These are phyloP conservation scores for Dicerorhinus sumatrensis DNA, from an alignment of 2,113 vertebrate species.

Conservation along the genomic window DNA sequence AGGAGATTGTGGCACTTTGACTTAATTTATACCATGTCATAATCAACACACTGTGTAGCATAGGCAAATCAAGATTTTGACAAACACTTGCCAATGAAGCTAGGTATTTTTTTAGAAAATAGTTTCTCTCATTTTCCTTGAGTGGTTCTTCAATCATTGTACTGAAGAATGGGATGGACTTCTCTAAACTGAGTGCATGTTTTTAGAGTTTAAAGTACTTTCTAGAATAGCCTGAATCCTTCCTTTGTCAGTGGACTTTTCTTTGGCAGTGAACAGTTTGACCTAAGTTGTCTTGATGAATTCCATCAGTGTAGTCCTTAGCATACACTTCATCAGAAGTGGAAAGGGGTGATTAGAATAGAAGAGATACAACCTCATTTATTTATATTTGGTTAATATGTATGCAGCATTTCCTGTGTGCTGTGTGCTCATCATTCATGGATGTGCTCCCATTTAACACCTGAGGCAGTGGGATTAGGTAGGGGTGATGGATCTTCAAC, in stretches of 20 bases:
- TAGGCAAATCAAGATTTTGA: not conserved
- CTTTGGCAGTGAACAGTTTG: conserved; percentile 14
- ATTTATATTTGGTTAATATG: not conserved
- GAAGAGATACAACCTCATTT: not conserved
- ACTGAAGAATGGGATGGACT: not conserved
- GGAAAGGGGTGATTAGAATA: not conserved
- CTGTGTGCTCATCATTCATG: not conserved
- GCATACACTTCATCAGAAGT: not conserved
- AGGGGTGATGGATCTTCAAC: not conserved
- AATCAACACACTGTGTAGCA: not conserved
- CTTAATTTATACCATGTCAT: not conserved
- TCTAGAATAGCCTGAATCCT: not conserved
- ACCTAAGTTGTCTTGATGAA: not conserved
- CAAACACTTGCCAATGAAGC: not conserved
- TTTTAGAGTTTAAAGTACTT: conserved; percentile 46
- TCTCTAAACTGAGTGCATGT: not conserved
- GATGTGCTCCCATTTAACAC: not conserved
- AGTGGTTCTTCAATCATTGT: not conserved
- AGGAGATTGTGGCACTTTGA: not conserved
- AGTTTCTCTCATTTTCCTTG: conserved; percentile 21
- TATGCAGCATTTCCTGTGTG: not conserved
- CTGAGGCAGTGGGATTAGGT: not conserved
- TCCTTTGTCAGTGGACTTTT: not conserved
- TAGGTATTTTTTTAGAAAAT: not conserved
- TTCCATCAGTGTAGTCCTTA: not conserved